A percentile compares a stretch with the other conserved stretches of the same genome.
phyloP scores from a whole-genome alignment of 1,140 invertebrate genomes.

The Aphidius gifuensis region DNA sequence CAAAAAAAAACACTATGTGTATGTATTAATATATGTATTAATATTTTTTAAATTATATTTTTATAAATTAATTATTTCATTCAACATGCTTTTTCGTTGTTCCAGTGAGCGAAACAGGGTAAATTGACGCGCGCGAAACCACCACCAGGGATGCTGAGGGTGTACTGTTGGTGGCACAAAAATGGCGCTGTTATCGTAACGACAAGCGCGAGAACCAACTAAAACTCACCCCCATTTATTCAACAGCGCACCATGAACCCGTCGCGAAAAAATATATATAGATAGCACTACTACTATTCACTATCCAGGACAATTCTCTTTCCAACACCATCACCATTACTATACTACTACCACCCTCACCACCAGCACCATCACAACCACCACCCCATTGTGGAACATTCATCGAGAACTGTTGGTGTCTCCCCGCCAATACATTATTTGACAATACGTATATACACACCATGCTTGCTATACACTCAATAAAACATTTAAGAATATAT shows the following conservation, averaged over 20 bases:
- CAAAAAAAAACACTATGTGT: no score
- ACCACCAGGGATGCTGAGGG: conserved; percentile 50
- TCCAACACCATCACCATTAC: background rate
- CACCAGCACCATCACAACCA: conserved; percentile 21
- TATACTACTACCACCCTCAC: conserved; percentile 27
- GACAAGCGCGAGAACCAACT: conserved; percentile 39
- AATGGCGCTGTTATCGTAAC: conserved; percentile 47
- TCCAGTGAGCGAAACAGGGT: background rate
- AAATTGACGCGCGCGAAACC: conserved; percentile 43
- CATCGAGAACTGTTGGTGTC: conserved; percentile 21
- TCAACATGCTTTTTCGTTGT: no score
- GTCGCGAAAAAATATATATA: no score
- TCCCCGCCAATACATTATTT: conserved; percentile 22
- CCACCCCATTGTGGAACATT: conserved; percentile 27
- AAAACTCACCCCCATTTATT: conserved; percentile 6
- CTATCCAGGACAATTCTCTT: conserved; percentile 12
- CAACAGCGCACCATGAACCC: no score
- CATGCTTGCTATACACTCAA: background rate
- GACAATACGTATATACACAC: conserved; percentile 7
- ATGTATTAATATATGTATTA: no score
- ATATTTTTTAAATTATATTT: no score
- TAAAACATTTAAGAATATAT: background rate
- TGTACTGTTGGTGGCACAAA: conserved; percentile 45
- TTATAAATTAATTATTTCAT: no score
- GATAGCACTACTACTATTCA: conserved; percentile 5